phyloP scores from a whole-genome alignment of 2,888 invertebrate species.

The Augiades crinisus region DNA sequence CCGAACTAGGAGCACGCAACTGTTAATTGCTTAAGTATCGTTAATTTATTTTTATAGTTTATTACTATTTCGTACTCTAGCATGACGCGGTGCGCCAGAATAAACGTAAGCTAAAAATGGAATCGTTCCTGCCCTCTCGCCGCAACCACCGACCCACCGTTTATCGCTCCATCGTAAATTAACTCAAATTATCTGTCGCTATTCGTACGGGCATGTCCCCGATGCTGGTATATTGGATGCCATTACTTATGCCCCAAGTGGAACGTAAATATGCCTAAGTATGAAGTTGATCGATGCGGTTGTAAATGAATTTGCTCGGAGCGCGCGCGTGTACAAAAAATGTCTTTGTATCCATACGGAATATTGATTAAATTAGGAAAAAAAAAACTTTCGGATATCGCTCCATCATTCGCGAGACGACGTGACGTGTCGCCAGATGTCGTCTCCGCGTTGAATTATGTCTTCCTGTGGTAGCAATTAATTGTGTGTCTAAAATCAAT shows the following conservation, averaged over 20 bases:
- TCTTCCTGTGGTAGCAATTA: conserved; percentile 20
- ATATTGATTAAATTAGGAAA: conserved; percentile 26
- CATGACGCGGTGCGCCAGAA: too few species aligned
- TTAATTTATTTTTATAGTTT: too few species aligned
- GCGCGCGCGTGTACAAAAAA: conserved; percentile 11
- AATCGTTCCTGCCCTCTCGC: neutral
- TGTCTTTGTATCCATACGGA: conserved; percentile 18
- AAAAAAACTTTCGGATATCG: conserved; percentile 22
- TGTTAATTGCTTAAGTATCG: too few species aligned
- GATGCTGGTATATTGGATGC: conserved; percentile 31
- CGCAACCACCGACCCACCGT: conserved; percentile 27
- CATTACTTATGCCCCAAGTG: conserved; percentile 35
- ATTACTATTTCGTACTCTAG: too few species aligned
- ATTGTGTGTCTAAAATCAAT: conserved; percentile 1
- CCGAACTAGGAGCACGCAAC: too few species aligned
- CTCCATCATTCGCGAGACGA: conserved; percentile 23
- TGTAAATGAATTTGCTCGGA: conserved; percentile 23
- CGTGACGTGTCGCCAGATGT: conserved; percentile 20
- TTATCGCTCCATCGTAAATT: conserved; percentile 65
- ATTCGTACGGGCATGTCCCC: conserved; percentile 2
- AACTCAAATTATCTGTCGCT: conserved; percentile 52
- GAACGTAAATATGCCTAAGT: conserved; percentile 30
- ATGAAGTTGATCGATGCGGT: conserved; percentile 24
- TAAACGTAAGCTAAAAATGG: too few species aligned
- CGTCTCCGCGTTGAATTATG: conserved; percentile 18